phyloP scores from a whole-genome alignment of 2,797 vertebrate species.

The Helarctos malayanus region DNA sequence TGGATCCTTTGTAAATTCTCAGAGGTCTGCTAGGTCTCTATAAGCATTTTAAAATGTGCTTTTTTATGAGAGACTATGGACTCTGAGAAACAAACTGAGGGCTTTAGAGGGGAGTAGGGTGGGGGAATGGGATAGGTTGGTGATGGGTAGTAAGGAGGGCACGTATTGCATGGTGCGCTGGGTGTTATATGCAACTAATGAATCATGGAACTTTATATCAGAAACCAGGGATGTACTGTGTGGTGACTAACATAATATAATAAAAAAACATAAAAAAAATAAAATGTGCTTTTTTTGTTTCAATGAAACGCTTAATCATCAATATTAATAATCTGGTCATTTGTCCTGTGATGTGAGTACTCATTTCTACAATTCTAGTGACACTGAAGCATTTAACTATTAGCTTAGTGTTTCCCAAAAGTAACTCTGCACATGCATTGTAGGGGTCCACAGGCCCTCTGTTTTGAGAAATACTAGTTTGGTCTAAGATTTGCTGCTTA shows the following conservation, averaged over 20 bases:
- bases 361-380: background rate
- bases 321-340: background rate
- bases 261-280: too few relatives aligned
- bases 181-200: too few relatives aligned
- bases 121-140: too few relatives aligned
- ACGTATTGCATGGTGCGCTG: too few relatives aligned
- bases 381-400: background rate
- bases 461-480: constrained; percentile 5
- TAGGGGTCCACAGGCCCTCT: background rate
- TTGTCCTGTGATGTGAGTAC: background rate
- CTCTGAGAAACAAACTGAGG: too few relatives aligned
- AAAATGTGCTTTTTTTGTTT: background rate
- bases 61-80: background rate
- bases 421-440: background rate
- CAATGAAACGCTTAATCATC: background rate
- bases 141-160: too few relatives aligned
- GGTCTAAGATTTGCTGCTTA: background rate
- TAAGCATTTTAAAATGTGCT: background rate
- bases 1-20: background rate
- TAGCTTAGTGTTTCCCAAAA: background rate
- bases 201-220: too few relatives aligned
- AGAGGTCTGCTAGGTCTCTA: background rate
- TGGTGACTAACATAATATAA: too few relatives aligned
- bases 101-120: too few relatives aligned
- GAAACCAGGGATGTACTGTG: too few relatives aligned